phyloP scores from a whole-genome alignment of 2,797 vertebrate species.

The Tiaroga cobitis region DNA sequence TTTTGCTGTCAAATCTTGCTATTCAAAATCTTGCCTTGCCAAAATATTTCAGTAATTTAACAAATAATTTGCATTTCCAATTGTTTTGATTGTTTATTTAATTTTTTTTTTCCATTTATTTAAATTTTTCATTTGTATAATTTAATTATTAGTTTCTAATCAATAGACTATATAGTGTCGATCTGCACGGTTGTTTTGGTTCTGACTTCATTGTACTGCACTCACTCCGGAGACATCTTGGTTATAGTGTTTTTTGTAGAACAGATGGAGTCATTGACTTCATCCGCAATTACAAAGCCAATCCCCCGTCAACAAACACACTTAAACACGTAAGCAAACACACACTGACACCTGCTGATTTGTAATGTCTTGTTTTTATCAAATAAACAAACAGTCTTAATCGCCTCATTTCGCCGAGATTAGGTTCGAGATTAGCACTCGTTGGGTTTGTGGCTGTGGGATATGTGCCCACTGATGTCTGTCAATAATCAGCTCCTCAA shows the following conservation, averaged over 20 bases:
- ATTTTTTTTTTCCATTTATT: background rate
- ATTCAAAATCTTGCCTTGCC: no score
- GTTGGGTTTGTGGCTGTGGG: background rate
- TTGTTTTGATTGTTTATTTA: background rate
- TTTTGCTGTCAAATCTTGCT: no score
- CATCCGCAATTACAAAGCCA: constrained; percentile 13
- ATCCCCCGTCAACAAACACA: background rate
- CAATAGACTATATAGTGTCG: background rate
- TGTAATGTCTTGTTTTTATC: constrained; percentile 15
- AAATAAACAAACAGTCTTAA: constrained; percentile 29
- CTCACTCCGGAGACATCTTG: background rate
- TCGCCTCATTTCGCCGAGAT: background rate
- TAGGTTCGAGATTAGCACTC: no score
- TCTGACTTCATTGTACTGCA: background rate
- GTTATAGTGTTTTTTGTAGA: background rate
- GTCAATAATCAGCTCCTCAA: constrained; percentile 32
- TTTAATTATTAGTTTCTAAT: background rate
- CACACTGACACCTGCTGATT: constrained; percentile 20
- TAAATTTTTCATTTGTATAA: background rate
- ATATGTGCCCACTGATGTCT: constrained; percentile 15
- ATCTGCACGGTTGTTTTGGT: background rate
- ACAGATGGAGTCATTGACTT: constrained; percentile 43
- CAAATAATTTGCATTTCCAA: no score
- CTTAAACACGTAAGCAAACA: background rate
- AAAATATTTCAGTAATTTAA: no score